A percentile compares a stretch with the other conserved stretches of the same genome.
Evolutionary conservation across 2,113 vertebrate genomes (phyloP).

Genomic region (Sinocyclocheilus maitianheensis): DNA sequence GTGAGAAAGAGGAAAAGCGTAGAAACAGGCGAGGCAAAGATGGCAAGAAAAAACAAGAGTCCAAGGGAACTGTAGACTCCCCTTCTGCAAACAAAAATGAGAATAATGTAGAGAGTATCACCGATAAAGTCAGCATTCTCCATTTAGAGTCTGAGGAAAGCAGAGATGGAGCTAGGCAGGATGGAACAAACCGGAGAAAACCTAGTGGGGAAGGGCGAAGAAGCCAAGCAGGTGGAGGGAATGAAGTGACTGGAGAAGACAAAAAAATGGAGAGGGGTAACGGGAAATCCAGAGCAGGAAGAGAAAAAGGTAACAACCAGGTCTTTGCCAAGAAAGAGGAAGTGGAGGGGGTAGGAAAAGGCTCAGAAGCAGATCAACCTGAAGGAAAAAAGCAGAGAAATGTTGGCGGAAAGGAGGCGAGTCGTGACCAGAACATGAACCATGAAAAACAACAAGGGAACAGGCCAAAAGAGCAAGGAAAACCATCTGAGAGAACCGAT

Average conservation of each 20-base stretch:
- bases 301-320: conserved; percentile 59
- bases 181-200: conserved; percentile 59
- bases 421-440: conserved; percentile 18
- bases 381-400: conserved; percentile 43
- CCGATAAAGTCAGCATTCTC: conserved; percentile 79
- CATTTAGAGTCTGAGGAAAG: conserved; percentile 63
- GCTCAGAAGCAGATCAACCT: conserved; percentile 65
- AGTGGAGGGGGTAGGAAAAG: conserved; percentile 56
- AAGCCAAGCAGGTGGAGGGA: conserved; percentile 59
- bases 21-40: conserved; percentile 56
- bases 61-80: conserved; percentile 15
- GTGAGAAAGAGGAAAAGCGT: conserved; percentile 46
- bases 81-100: conserved; percentile 4
- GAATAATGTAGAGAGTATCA: conserved; percentile 68
- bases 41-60: conserved; percentile 40
- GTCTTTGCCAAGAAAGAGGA: conserved; percentile 62
- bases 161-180: conserved; percentile 32
- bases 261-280: conserved; percentile 66
- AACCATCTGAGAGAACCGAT: conserved; percentile 60
- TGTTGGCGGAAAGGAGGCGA: not conserved
- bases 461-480: conserved; percentile 52
- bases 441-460: conserved; percentile 37
- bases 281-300: conserved; percentile 60
- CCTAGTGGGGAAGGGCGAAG: conserved; percentile 63
- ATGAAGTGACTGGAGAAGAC: conserved; percentile 23